Conservation (phyloP, 2,888 invertebrate genomes). For the Trissoscelio sp. region DNA sequence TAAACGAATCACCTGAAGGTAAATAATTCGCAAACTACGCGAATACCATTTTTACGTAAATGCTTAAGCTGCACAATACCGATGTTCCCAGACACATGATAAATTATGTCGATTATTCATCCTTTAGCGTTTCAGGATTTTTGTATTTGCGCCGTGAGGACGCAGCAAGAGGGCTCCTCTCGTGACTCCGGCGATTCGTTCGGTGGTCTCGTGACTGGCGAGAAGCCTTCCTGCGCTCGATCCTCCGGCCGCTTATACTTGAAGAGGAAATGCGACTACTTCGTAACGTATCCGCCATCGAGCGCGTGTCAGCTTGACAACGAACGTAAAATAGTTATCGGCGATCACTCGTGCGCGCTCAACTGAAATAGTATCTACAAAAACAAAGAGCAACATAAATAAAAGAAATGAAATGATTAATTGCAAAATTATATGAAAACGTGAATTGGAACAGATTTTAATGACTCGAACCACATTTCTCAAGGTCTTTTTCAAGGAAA, state of each 20-base stretch:
- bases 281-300: conserved; percentile 64
- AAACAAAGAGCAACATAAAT: not conserved
- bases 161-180: conserved; percentile 43
- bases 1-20: conserved; percentile 58
- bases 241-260: conserved; percentile 41
- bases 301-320: conserved; percentile 49
- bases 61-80: conserved; percentile 57
- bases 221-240: conserved; percentile 60
- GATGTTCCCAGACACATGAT: conserved; percentile 73
- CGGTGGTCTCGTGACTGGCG: conserved; percentile 58
- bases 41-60: conserved; percentile 32
- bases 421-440: conserved; percentile 3
- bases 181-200: conserved; percentile 48
- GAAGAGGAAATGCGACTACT: conserved; percentile 64
- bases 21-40: conserved; percentile 44
- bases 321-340: conserved; percentile 52
- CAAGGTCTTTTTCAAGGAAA: not conserved
- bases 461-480: not conserved
- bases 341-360: conserved; percentile 46
- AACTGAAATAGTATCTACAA: conserved; percentile 26
- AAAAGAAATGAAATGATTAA: conserved; percentile 7
- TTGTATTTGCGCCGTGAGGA: conserved; percentile 34
- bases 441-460: not conserved
- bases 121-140: conserved; percentile 63
- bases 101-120: conserved; percentile 63